Evolutionary conservation across 2,888 invertebrate genomes (phyloP), one percentile per base, ranked within the genome.

Genomic region (Thecocarcelia acutangulata): DNA sequence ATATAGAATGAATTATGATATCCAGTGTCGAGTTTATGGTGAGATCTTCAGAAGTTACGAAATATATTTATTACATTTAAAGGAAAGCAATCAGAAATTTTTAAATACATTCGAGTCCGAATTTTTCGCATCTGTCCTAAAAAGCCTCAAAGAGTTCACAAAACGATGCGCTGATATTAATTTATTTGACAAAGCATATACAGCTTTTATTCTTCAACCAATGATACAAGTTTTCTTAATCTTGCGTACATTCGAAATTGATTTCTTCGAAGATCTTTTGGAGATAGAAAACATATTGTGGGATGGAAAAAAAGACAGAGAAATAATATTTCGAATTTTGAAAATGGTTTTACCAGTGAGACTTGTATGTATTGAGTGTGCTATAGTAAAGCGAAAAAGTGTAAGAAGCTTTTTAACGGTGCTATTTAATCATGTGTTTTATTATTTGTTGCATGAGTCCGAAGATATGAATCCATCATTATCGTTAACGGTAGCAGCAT

Each of bases 181-280:
- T 0, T 69, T 76, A 5, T 86, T 87, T 11, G 84, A 84, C 0
- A 9, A 63, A 0, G 64, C 78, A 0, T 90, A 88, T 72, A 85
- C 84, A 1, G 9, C 54, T 0, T 40, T 58, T 1, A 69, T 84
- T 0, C 66, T 88, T 1, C 84, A 84, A 13, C 84, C 87, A 0
- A 64, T 90, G 3, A 85, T 85, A 0, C 85, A 89, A 63, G 78
- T 87, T 1, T 37, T 88, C 1, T 74, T 89, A 13, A 63, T 83
- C 1, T 63, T 89, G 28, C 85, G 87, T 3, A 61, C 84, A 0
- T 85, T 84, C 6, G 81, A 84, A 5, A 44, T 88, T 0, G 80
- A 83, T 21, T 87, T 86, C 66, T 87, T 89, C 50, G 86, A 87
- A 12, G 90, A 90, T 42, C 40, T 90, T 12, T 78, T 86, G 3